Conservation (phyloP, 2,113 vertebrate genomes). For the Myrmecophaga tridactyla region DNA sequence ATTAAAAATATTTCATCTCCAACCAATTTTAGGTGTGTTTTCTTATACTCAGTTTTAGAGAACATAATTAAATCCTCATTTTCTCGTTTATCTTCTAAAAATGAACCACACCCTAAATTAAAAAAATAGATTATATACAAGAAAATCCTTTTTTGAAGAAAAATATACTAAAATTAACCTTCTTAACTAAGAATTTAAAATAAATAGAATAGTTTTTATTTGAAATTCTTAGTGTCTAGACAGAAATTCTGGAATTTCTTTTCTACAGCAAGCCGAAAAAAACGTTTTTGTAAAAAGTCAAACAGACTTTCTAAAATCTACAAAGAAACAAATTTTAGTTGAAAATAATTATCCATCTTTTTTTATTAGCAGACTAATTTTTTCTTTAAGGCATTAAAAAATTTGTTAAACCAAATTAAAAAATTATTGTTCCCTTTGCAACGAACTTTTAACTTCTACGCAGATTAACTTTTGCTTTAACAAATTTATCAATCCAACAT, state of each 20-base stretch:
- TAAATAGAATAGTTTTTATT: slow-evolving; percentile 31
- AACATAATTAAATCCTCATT: slow-evolving; percentile 35
- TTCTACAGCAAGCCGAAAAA: slow-evolving; percentile 26
- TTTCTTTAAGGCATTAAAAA: background rate
- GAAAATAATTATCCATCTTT: slow-evolving; percentile 34
- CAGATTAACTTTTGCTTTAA: slow-evolving; percentile 18
- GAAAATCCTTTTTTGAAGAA: slow-evolving; percentile 41
- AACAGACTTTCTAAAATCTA: slow-evolving; percentile 32
- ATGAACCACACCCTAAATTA: background rate
- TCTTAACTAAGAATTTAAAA: slow-evolving; percentile 31
- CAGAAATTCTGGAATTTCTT: slow-evolving; percentile 39
- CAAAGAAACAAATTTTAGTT: slow-evolving; percentile 57
- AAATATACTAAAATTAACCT: slow-evolving; percentile 42
- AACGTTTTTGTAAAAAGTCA: background rate
- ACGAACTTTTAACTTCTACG: background rate
- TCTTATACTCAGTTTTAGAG: slow-evolving; percentile 14
- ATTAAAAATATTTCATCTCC: background rate
- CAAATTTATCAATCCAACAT: background rate
- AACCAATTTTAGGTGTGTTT: slow-evolving; percentile 38
- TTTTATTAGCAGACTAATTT: background rate
- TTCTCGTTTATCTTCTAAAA: slow-evolving; percentile 50
- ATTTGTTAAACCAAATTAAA: too few species aligned
- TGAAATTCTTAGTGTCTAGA: slow-evolving; percentile 42
- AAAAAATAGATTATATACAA: background rate
- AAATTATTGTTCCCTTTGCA: too few species aligned